phyloP scores from a whole-genome alignment of 1,140 invertebrate genomes.

The Drosophila aff. region DNA sequence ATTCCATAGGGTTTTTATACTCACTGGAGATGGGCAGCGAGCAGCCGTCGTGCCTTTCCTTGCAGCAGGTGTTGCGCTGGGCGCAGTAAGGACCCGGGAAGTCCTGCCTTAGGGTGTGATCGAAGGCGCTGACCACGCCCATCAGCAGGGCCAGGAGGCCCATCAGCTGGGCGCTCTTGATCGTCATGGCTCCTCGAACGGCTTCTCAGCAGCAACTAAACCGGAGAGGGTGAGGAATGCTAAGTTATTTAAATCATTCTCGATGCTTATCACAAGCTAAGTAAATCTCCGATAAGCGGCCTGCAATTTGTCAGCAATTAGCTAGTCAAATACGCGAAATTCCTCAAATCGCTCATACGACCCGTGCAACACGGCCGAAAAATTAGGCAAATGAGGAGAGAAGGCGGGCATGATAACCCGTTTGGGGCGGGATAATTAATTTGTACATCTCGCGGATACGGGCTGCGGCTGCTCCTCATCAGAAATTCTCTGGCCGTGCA shows the following conservation, averaged over 20 bases:
- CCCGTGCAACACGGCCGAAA: slow-evolving; percentile 17
- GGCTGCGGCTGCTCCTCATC: slow-evolving; percentile 50
- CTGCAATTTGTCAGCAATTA: slow-evolving; percentile 68
- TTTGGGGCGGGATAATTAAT: slow-evolving; percentile 33
- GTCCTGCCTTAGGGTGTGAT: slow-evolving; percentile 70
- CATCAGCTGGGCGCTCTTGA: slow-evolving; percentile 44
- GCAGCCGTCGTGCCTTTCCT: slow-evolving; percentile 90
- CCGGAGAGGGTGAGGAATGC: neutral
- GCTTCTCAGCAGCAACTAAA: slow-evolving; percentile 23
- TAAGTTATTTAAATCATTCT: neutral
- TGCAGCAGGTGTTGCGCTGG: slow-evolving; percentile 87
- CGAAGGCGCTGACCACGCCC: slow-evolving; percentile 55
- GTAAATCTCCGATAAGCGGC: slow-evolving; percentile 38
- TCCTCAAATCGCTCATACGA: slow-evolving; percentile 48
- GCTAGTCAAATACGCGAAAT: slow-evolving; percentile 6
- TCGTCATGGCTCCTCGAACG: slow-evolving; percentile 38
- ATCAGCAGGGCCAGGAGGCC: slow-evolving; percentile 45
- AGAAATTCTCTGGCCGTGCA: slow-evolving; percentile 54
- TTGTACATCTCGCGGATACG: slow-evolving; percentile 30
- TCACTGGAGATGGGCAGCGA: slow-evolving; percentile 89
- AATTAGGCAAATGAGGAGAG: slow-evolving; percentile 37
- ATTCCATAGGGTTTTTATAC: slow-evolving; percentile 6
- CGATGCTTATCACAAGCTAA: slow-evolving; percentile 8
- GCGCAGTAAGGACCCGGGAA: slow-evolving; percentile 81
- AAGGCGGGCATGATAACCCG: slow-evolving; percentile 16